Base-by-base conservation (phyloP, 1,140 invertebrate species). In the Drepana arcuata region DNA sequence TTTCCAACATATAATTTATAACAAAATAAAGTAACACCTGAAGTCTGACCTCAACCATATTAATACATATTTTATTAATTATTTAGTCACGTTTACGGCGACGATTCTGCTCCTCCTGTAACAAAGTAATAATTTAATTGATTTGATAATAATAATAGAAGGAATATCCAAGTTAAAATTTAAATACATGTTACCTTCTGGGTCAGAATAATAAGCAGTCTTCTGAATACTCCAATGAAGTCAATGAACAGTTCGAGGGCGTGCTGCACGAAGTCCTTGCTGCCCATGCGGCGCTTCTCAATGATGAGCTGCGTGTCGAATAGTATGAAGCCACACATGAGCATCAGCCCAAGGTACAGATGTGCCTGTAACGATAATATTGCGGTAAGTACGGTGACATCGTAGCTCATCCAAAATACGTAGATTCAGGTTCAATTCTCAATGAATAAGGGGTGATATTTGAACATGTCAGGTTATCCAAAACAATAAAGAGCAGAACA, bases 251-350 rank as follows among this genome's bases (percentile, higher is more conserved):
- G 84, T 68, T 95, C 92, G 39, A 97, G 83, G 6, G 94, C 91
- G 79, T 98, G 95, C 70, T 89, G 88, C 33, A 99, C 91, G 69
- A 95, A 98, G 81, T 99, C 97, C 64, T 91, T 94, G 83, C 91
- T 96, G 29, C 96, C 96, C 64, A 88, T 87, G 34, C 93, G 88
- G 50, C 91, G 88, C 74, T 98, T 98, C 70, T 98, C 95, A 48
- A 98, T 92, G 48, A 99, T 99, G 32, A 95, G 82, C 80, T 98
- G 96, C 6, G 97, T 99, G 67, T 99, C 97, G 63, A 94, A 99
- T 15, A 99, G 85, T 13, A 99, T 90, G 77, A 99, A 99, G 28
- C 90, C 95, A 72, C 95, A 97, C 91, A 99, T 96, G 2, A 97
- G 79, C 29, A 91, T 83, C 9, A 99, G 85, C 33, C 96, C 95